Evolutionary conservation across 2,113 vertebrate genomes (phyloP).

Genomic region (Myiagra hebetior): DNA sequence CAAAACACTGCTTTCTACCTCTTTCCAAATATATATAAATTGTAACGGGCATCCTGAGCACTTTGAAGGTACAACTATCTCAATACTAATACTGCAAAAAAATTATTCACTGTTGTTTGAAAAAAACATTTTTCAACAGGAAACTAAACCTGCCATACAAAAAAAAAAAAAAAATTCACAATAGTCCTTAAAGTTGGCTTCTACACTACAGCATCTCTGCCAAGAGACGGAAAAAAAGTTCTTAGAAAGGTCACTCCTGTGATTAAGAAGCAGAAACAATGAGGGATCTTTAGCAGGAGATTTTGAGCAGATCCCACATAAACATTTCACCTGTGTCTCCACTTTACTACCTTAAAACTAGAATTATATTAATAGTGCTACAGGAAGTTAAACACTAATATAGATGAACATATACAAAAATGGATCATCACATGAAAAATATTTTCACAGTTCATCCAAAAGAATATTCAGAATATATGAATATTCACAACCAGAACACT

Average conservation of each 20-base stretch:
- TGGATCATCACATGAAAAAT: neutral
- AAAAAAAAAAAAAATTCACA: neutral
- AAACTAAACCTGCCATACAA: neutral
- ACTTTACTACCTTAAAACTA: neutral
- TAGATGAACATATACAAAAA: neutral
- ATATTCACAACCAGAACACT: neutral
- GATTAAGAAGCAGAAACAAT: neutral
- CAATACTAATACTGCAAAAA: neutral
- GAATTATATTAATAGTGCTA: neutral
- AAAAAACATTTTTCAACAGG: neutral
- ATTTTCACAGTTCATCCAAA: neutral
- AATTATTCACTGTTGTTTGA: neutral
- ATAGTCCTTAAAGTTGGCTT: neutral
- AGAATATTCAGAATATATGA: neutral
- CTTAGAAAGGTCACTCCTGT: neutral
- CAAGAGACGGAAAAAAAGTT: neutral
- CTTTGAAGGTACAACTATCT: neutral
- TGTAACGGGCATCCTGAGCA: neutral
- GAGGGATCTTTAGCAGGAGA: neutral
- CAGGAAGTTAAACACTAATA: neutral
- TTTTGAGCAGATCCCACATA: neutral
- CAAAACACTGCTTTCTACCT: neutral
- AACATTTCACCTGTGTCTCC: neutral
- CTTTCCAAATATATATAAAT: neutral
- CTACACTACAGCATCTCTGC: neutral